A percentile compares a stretch with the other conserved stretches of the same genome.
These are phyloP conservation scores for Tragelaphus buxtoni DNA, from an alignment of 2,113 vertebrate species.

Conservation along the genomic window DNA sequence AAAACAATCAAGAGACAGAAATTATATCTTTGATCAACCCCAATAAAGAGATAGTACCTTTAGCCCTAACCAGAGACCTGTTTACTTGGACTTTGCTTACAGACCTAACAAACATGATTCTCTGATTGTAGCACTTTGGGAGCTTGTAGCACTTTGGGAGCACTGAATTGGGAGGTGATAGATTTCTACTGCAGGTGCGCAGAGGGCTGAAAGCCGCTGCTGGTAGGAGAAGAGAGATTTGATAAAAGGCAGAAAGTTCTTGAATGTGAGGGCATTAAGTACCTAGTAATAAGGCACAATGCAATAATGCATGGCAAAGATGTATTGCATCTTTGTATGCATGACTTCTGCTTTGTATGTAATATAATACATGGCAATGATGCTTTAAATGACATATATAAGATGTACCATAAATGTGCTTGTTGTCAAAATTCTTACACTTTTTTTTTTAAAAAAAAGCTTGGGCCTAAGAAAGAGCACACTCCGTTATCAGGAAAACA, in stretches of 20 bases:
- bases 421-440: not conserved
- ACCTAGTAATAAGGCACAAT: not conserved
- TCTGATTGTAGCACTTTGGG: not conserved
- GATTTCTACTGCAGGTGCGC: not conserved
- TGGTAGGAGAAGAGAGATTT: not conserved
- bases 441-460: not conserved
- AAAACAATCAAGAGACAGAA: not conserved
- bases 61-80: not conserved
- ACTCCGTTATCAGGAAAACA: not conserved
- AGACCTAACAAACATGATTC: not conserved
- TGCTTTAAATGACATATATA: not conserved
- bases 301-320: not conserved
- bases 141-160: not conserved
- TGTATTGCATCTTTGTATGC: not conserved
- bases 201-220: not conserved
- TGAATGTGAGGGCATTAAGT: too few species aligned
- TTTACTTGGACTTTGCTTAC: not conserved
- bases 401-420: not conserved
- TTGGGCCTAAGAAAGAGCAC: not conserved
- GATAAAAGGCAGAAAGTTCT: not conserved
- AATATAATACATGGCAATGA: not conserved
- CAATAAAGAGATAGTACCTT: not conserved
- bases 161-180: not conserved
- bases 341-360: not conserved
- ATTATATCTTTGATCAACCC: not conserved